Evolutionary conservation across 2,797 vertebrate species (phyloP).

Genomic region (Amblyraja radiata): DNA sequence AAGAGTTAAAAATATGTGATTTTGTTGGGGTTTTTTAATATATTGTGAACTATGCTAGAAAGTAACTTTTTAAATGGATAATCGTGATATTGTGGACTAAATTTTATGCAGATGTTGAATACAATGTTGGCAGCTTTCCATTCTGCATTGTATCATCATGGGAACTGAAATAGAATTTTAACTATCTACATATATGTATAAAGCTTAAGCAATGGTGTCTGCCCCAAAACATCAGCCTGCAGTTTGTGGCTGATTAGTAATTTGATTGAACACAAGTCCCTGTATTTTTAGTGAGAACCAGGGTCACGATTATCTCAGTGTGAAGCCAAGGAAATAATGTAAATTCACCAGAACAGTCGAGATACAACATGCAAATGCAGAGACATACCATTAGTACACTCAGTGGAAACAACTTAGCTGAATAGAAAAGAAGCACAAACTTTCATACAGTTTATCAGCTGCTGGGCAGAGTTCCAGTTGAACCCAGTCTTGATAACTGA

Average conservation of each 20-base stretch:
- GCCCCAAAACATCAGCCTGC: slow-evolving; percentile 7
- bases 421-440: not conserved
- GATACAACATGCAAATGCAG: not conserved
- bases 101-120: slow-evolving; percentile 35
- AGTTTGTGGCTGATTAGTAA: slow-evolving; percentile 26
- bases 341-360: not conserved
- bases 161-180: slow-evolving; percentile 33
- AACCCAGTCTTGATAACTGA: not conserved
- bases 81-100: slow-evolving; percentile 31
- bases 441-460: not conserved
- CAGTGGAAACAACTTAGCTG: not conserved
- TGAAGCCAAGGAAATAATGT: not conserved
- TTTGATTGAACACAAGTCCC: not conserved
- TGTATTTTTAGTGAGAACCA: not conserved
- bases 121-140: slow-evolving; percentile 35
- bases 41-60: slow-evolving; percentile 28
- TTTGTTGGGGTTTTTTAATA: slow-evolving; percentile 3
- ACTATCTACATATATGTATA: not conserved
- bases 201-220: slow-evolving; percentile 26
- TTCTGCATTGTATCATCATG: slow-evolving; percentile 16
- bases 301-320: not conserved
- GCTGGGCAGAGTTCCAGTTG: not conserved
- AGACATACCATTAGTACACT: not conserved
- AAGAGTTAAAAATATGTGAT: slow-evolving; percentile 20
- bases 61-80: slow-evolving; percentile 33